Evolutionary conservation across 2,888 invertebrate genomes (phyloP).

Genomic region (Cerastis leucographa): DNA sequence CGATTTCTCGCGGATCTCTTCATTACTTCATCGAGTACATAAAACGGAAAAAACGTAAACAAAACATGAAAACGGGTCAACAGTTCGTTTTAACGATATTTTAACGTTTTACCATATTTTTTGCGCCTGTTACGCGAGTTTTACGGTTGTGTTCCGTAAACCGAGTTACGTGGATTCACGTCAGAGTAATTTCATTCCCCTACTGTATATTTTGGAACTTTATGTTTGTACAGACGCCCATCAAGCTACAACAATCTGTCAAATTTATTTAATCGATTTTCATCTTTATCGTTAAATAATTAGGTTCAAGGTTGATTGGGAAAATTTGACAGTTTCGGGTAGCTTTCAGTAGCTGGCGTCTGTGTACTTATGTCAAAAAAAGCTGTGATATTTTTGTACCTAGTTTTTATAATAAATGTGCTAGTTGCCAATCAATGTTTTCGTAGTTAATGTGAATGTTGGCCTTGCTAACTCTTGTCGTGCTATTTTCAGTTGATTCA

Average conservation of each 20-base stretch:
- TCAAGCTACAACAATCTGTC: too few species aligned
- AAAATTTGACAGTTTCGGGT: too few species aligned
- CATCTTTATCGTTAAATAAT: too few species aligned
- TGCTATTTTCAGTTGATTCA: slow-evolving; percentile 47
- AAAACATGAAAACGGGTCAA: slow-evolving; percentile 76
- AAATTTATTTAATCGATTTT: too few species aligned
- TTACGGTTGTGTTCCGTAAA: slow-evolving; percentile 75
- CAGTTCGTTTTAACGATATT: slow-evolving; percentile 77
- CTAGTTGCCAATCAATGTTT: slow-evolving; percentile 52
- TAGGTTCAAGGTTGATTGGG: too few species aligned
- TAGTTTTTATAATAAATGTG: slow-evolving; percentile 52
- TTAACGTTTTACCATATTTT: slow-evolving; percentile 74
- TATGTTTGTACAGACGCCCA: slow-evolving; percentile 27
- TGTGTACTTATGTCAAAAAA: slow-evolving; percentile 13
- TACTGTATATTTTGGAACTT: slow-evolving; percentile 17
- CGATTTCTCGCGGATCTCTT: slow-evolving; percentile 32
- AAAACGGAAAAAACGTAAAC: slow-evolving; percentile 72
- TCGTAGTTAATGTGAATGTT: slow-evolving; percentile 35
- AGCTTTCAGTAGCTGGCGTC: too few species aligned
- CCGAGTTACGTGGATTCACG: slow-evolving; percentile 75
- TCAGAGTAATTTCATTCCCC: slow-evolving; percentile 43
- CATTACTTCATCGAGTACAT: slow-evolving; percentile 57
- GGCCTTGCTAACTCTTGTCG: slow-evolving; percentile 57
- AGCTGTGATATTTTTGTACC: slow-evolving; percentile 19
- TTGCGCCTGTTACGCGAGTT: slow-evolving; percentile 74